Evolutionary conservation across 1,140 invertebrate species (phyloP).

Genomic region (Drosophila auraria): DNA sequence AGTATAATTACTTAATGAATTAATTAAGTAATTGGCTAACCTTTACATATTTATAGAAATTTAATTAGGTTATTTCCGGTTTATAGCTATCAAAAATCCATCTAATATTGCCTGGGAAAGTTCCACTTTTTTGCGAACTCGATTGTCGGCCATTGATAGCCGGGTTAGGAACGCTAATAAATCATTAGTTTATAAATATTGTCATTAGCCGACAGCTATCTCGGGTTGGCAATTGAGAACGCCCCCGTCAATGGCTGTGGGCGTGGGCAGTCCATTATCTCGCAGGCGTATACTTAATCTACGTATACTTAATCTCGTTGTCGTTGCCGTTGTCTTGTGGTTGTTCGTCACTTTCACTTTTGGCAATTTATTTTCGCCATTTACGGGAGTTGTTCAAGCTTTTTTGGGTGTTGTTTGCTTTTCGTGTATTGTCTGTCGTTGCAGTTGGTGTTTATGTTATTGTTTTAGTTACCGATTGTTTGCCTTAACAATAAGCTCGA

Average conservation of each 20-base stretch:
- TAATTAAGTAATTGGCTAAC: background rate
- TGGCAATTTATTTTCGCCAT: slow-evolving; percentile 71
- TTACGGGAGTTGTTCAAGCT: slow-evolving; percentile 44
- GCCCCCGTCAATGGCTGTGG: slow-evolving; percentile 30
- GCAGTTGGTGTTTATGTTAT: slow-evolving; percentile 38
- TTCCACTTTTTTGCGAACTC: slow-evolving; percentile 9
- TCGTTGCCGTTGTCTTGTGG: slow-evolving; percentile 20
- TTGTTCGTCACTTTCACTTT: slow-evolving; percentile 68
- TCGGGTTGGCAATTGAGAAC: slow-evolving; percentile 35
- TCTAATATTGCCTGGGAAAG: slow-evolving; percentile 1
- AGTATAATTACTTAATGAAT: too few species aligned
- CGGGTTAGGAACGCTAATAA: slow-evolving; percentile 20
- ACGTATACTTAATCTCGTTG: slow-evolving; percentile 32
- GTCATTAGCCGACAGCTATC: slow-evolving; percentile 45
- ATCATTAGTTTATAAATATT: slow-evolving; percentile 59
- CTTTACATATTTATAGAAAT: background rate
- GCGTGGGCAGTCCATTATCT: slow-evolving; percentile 52
- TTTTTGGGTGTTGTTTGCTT: slow-evolving; percentile 25
- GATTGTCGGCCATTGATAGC: slow-evolving; percentile 14
- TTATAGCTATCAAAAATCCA: background rate
- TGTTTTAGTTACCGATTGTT: slow-evolving; percentile 51
- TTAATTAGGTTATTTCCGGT: background rate
- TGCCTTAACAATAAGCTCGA: slow-evolving; percentile 45
- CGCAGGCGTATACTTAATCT: slow-evolving; percentile 27
- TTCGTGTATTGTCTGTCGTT: slow-evolving; percentile 5